Evolutionary conservation across 1,140 invertebrate genomes (phyloP), one percentile per base, ranked within the genome.

Genomic region (Habropoda laboriosa): DNA sequence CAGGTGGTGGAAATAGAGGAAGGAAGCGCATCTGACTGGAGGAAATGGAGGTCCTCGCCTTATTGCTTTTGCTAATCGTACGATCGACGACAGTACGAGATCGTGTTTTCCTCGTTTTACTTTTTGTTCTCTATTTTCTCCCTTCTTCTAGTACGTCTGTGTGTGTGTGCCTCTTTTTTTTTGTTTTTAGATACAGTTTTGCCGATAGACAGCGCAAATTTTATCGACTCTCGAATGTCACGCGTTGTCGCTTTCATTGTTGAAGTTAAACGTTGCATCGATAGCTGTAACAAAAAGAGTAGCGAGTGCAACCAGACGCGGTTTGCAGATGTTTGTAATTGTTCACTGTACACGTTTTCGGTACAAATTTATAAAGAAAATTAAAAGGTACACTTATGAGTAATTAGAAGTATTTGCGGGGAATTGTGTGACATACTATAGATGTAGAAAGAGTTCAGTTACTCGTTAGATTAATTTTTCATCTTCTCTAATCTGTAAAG

Each of bases 11-110:
- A 63, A 84, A 80, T 77, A 55, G 49, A 75, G 86, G 73, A 84
- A 84, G 86, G 80, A 83, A 88, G 81, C 58, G 80, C 79, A 87
- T 88, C 80, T n/a, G 83, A 63, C 38, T 47, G 67, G 67, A 86
- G 81, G 81, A 87, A 87, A 86, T 87, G 32, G 70, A 57, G 51
- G 64, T 51, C 66, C 72, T 81, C 58, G 71, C 51, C 76, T 88
- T 87, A 86, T 86, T 86, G 72, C 81, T 60, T 61, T 61, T 53
- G 70, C 71, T 61, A 58, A 68, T 68, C 64, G 45, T 45, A 24
- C 18, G 55, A 42, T 42, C 64, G 58, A 13, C 38, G 16, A 8
- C 18, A 18, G 61, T 40, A 38, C 60, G 21, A 64, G 42, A 1
- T 51, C 13, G 10, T 6, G 16, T 35, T 27, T n/a, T 18, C 0